Evolutionary conservation across 2,113 vertebrate species (phyloP), one percentile per base, ranked within the genome.

Genomic region (Delphinus delphis): DNA sequence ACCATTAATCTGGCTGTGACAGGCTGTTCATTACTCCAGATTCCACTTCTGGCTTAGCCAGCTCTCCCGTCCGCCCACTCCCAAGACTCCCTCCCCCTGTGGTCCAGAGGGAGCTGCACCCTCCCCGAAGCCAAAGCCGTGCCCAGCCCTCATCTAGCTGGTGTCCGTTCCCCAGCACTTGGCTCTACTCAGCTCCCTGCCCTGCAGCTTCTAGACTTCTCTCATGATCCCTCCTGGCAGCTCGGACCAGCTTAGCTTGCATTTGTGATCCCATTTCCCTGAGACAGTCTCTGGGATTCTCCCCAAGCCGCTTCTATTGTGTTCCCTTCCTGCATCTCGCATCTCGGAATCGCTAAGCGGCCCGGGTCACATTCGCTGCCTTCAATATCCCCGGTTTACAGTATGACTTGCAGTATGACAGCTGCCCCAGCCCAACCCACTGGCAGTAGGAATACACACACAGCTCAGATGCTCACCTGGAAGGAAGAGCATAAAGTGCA

Each of bases 171-270:
- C 55, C 90, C 25, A 53, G 36, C 20, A 15, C 84, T 73, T 71
- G 73, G 70, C 53, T 90, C 25, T 26, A 5, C 25, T 33, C 79
- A 8, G 68, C 47, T 26, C 77, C 36, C 50, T 15, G 70, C 68
- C 41, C 62, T 55, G 33, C 31, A 80, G 28, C 82, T 65, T 62
- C 90, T 50, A 10, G 36, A 84, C 28, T 47, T 73, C 33, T 74
- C 76, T 65, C 5, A 0, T 21, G 41, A 74, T 18, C 79, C 83
- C 60, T 81, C 58, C 80, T 23, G 84, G 44, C 7, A 6, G 33
- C 60, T 67, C 2, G 8, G 33, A 76, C 15, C 44, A 93, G 90
- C 85, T 95, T 18, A 71, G 94, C 76, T 89, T 62, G 79, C 94
- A 47, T 0, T 36, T 36, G 33, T 9, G 67, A 79, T 96, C 60